These are phyloP conservation scores for Polypterus bichir DNA, from an alignment of 2,113 vertebrate species.

Conservation along the genomic window DNA sequence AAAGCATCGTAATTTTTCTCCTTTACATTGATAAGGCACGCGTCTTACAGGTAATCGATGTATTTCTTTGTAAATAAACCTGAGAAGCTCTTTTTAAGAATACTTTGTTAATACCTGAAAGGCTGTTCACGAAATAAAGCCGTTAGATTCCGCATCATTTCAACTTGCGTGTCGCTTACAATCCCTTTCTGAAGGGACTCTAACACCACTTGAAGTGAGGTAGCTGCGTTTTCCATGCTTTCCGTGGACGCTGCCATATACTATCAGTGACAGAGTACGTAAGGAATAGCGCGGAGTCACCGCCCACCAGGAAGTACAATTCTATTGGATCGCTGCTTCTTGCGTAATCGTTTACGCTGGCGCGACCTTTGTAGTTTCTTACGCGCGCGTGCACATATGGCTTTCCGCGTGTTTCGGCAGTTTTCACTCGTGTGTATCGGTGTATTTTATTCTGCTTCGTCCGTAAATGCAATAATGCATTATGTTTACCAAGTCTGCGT, in stretches of 20 bases:
- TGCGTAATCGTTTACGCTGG: neutral
- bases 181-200: neutral
- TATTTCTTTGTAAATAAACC: too few species aligned
- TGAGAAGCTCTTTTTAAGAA: too few species aligned
- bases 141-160: conserved; percentile 2
- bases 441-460: too few species aligned
- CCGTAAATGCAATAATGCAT: too few species aligned
- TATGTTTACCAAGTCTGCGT: too few species aligned
- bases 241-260: conserved; percentile 1
- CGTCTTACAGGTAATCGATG: too few species aligned
- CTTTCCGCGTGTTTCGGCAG: neutral
- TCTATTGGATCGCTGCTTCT: neutral
- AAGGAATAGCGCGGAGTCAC: too few species aligned
- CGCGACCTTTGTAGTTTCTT: neutral
- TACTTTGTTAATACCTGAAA: neutral
- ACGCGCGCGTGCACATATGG: neutral
- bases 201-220: neutral
- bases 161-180: neutral
- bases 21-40: too few species aligned
- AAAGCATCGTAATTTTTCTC: too few species aligned
- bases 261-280: too few species aligned
- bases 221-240: neutral
- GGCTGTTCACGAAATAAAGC: neutral
- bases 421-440: neutral
- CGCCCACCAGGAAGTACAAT: too few species aligned